These are phyloP conservation scores for Pomacea canaliculata DNA, from an alignment of 2,888 invertebrate species.

Conservation along the genomic window DNA sequence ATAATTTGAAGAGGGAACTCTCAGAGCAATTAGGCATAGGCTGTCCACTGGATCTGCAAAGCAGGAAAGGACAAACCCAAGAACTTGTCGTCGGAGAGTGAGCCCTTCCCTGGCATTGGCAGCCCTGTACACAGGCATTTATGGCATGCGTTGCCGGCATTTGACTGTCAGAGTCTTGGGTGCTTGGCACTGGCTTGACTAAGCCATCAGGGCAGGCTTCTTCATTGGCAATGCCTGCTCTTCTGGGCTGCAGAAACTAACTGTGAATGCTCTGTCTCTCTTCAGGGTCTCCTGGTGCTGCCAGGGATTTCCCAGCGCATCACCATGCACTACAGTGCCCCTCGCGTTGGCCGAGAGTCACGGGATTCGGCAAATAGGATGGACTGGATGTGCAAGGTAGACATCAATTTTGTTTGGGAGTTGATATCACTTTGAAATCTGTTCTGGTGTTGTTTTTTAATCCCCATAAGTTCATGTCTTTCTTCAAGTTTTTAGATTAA, in stretches of 20 bases:
- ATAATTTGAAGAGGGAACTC: no score
- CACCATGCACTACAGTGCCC: conserved; percentile 59
- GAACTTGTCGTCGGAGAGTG: no score
- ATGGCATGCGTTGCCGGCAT: conserved; percentile 1
- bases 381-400: conserved; percentile 69
- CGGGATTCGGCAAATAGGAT: conserved; percentile 43
- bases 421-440: not conserved
- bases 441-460: not conserved
- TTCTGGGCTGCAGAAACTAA: not conserved
- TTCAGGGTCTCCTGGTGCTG: conserved; percentile 53
- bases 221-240: conserved; percentile 5
- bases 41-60: no score
- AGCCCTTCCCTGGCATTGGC: no score
- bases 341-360: conserved; percentile 52
- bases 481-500: no score
- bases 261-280: conserved; percentile 5
- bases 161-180: conserved; percentile 19
- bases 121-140: no score
- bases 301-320: conserved; percentile 55
- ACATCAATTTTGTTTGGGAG: not conserved
- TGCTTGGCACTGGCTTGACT: conserved; percentile 17
- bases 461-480: not conserved
- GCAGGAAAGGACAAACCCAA: no score
- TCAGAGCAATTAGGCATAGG: no score
- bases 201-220: conserved; percentile 7